phyloP scores from a whole-genome alignment of 2,888 invertebrate species.

The Pediacus dermestoides region DNA sequence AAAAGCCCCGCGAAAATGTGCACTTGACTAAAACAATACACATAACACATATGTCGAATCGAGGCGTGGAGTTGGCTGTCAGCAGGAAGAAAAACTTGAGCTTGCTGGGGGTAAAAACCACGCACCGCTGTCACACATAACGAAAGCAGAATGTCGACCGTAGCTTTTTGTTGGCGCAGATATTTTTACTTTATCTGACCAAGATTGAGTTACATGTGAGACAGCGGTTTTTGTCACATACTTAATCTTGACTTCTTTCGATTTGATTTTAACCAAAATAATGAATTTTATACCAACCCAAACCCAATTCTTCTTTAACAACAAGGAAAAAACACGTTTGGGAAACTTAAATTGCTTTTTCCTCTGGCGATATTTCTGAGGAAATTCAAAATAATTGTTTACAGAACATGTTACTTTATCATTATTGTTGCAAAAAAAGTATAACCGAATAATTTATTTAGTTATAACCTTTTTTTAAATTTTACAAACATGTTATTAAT shows the following conservation, averaged over 20 bases:
- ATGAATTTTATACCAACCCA: too few relatives aligned
- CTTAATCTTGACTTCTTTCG: constrained; percentile 27
- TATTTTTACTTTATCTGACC: constrained; percentile 34
- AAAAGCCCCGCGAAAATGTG: too few relatives aligned
- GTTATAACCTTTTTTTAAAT: too few relatives aligned
- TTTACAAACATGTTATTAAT: too few relatives aligned
- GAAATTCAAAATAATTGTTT: too few relatives aligned
- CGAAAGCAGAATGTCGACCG: constrained; percentile 9
- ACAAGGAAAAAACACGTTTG: too few relatives aligned
- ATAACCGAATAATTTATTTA: too few relatives aligned
- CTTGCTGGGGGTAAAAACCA: constrained; percentile 3
- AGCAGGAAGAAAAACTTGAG: constrained; percentile 4
- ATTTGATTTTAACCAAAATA: constrained; percentile 2
- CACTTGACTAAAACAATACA: constrained; percentile 2
- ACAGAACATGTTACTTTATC: too few relatives aligned
- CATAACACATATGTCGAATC: constrained; percentile 1
- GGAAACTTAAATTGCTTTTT: too few relatives aligned
- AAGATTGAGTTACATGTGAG: constrained; percentile 33
- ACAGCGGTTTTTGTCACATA: constrained; percentile 31
- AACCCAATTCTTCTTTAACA: too few relatives aligned
- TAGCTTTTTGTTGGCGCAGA: constrained; percentile 11
- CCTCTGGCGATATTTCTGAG: too few relatives aligned
- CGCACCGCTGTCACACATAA: constrained; percentile 9
- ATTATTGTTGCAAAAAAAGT: too few relatives aligned
- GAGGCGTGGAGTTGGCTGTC: constrained; percentile 4